Evolutionary conservation across 2,888 invertebrate genomes (phyloP).

Genomic region (Drosophila villosipedis): DNA sequence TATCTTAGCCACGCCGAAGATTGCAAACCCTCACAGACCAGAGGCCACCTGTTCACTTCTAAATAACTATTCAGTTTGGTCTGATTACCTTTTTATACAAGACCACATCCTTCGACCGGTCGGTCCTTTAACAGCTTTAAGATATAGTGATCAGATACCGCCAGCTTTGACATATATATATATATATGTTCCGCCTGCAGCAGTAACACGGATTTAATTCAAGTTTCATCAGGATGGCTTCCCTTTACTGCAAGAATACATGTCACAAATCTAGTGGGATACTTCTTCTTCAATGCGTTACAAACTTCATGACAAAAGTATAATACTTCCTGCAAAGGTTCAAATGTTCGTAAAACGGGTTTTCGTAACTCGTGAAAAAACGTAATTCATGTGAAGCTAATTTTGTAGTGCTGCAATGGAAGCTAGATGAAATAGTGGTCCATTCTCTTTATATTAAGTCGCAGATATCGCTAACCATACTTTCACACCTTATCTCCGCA

Average conservation of each 20-base stretch:
- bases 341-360: neutral
- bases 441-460: neutral
- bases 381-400: neutral
- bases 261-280: neutral
- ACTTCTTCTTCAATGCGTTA: neutral
- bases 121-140: neutral
- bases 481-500: neutral
- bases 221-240: neutral
- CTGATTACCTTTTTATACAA: neutral
- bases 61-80: neutral
- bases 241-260: neutral
- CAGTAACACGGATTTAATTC: neutral
- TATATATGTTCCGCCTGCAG: neutral
- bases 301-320: neutral
- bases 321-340: neutral
- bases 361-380: neutral
- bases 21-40: neutral
- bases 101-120: neutral
- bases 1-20: neutral
- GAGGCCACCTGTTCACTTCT: neutral
- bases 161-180: too few species aligned
- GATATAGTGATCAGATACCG: neutral
- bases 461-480: neutral
- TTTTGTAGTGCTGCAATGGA: neutral
- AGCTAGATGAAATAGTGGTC: neutral